These are phyloP conservation scores for Physeter macrocephalus DNA, from an alignment of 2,113 vertebrate genomes.

Conservation along the genomic window DNA sequence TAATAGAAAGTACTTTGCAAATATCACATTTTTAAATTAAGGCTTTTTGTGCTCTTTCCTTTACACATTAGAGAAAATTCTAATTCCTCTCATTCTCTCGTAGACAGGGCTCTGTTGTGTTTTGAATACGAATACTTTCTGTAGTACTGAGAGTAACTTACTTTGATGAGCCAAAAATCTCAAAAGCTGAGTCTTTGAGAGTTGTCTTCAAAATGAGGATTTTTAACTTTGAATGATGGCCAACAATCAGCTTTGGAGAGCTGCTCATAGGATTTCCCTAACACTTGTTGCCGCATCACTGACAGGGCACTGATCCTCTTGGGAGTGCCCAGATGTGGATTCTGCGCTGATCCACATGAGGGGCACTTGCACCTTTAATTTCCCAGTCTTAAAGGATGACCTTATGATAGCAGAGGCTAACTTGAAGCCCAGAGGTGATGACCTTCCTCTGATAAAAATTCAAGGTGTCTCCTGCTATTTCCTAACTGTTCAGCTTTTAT, in stretches of 20 bases:
- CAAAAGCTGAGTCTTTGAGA: neutral
- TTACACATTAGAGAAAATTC: slow-evolving; percentile 39
- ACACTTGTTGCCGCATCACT: neutral
- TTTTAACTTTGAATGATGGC: neutral
- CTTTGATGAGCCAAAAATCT: slow-evolving; percentile 33
- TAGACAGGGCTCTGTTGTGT: neutral
- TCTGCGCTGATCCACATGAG: neutral
- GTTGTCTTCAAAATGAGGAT: neutral
- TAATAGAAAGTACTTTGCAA: slow-evolving; percentile 64
- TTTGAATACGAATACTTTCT: slow-evolving; percentile 31
- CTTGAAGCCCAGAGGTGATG: slow-evolving; percentile 37
- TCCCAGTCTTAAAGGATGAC: slow-evolving; percentile 63
- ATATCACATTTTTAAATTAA: slow-evolving; percentile 56
- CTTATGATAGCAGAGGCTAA: slow-evolving; percentile 77
- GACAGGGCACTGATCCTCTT: neutral
- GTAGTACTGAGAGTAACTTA: neutral
- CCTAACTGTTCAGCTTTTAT: slow-evolving; percentile 67
- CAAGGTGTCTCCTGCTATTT: slow-evolving; percentile 59
- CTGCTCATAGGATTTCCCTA: neutral
- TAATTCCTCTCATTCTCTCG: neutral
- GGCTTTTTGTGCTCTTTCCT: slow-evolving; percentile 36
- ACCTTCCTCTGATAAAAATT: slow-evolving; percentile 65
- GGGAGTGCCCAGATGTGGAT: neutral
- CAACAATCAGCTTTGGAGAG: neutral
- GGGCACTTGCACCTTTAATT: neutral